Evolutionary conservation across 2,797 vertebrate genomes (phyloP), one percentile per base, ranked within the genome.

Genomic region (Alectoris magna): DNA sequence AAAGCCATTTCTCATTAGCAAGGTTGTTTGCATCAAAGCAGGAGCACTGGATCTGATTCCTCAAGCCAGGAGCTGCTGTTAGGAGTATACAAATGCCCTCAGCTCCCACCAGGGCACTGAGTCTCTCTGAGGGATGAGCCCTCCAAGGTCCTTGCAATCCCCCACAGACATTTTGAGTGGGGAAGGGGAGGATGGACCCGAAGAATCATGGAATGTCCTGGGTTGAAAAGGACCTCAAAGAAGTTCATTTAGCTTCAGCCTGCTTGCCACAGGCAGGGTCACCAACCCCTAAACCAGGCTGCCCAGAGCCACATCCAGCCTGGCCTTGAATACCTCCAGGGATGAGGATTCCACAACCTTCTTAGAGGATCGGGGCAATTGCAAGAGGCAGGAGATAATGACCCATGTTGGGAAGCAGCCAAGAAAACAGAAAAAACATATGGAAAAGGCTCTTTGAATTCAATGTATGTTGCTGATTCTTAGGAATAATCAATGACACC

Each of bases 401-500:
- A 89, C 72, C 92, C n/a, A 0, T 2, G 59, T 39, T 95, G 93
- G 90, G 84, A 92, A 87, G 81, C 87, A 91, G 92, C 90, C 95
- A 95, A 90, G 69, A 91, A 70, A 85, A 17, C 78, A 85, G 75
- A 75, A 80, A 92, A 14, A 91, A 39, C 94, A 92, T 73, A 91
- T 67, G 92, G 82, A 83, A 89, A 75, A 94, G 48, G 46, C 39
- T 84, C 63, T 84, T 63, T 81, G 78, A 95, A 88, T 31, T 59
- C 49, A 39, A 12, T 72, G 39, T 22, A 29, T 85, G 17, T 48
- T 95, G 93, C 92, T 95, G 88, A 75, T 85, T 72, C 92, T 83
- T 46, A 76, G 67, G 48, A 93, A 87, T 72, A 75, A 93, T 95
- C 94, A 94, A 87, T 62, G 86, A 24, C 88, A 81, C 90, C 87